Evolutionary conservation across 2,888 invertebrate genomes (phyloP), one percentile per base, ranked within the genome.

Genomic region (Ochropleura leucogaster): DNA sequence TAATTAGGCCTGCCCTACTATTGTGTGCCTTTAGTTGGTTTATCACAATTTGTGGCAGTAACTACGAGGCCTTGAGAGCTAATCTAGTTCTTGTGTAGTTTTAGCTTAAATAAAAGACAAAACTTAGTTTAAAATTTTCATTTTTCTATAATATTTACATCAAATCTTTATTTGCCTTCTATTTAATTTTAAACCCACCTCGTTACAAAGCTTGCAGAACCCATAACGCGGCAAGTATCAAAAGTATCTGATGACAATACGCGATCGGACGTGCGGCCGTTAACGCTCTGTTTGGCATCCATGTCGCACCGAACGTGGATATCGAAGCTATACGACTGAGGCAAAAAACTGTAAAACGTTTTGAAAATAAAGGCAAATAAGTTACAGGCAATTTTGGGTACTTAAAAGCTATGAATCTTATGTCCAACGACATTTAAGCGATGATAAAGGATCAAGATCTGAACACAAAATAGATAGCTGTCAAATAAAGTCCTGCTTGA

Each of bases 251-350:
- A 79, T 83, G 85, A 88, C 89, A 88, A 85, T 84, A 85, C 87
- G 74, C 73, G 85, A 84, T 89, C 86, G 88, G 84, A 88, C 89
- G 89, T 89, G 89, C 80, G 85, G 82, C 84, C 76, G 80, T 92
- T 92, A 89, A 93, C 93, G 94, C 91, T 94, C 94, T 91, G 93
- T 87, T 94, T 93, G 83, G 89, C 89, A 94, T 88, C 87, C 84
- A 70, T 86, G 88, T 72, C 85, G 76, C 42, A 60, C 68, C 74
- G 55, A 79, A 84, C 84, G 80, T 87, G 85, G 80, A 79, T 82
- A 87, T 87, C 66, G 85, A 78, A 86, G 79, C 76, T 87, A 77
- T 87, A 74, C 68, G n/a, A 71, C n/a, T 67, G 60, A 64, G 57
- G 66, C 46, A 62, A 70, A 80, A 72, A 75, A 74, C 72, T 51